Conservation (phyloP, 2,797 vertebrate genomes). For the Micropoecilia bifurca region DNA sequence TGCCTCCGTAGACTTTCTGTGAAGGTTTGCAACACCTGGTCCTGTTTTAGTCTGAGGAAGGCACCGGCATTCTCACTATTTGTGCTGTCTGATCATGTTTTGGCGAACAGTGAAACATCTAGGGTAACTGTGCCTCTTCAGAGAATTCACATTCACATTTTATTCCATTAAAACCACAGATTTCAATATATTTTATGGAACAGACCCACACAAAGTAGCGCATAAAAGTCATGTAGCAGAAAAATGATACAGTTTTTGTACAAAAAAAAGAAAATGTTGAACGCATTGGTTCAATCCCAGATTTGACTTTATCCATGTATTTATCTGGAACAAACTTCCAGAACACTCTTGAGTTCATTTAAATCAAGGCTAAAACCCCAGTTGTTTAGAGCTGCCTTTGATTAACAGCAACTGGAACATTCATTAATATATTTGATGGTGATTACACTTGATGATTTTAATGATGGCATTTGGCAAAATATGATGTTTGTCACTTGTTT, state of each 20-base stretch:
- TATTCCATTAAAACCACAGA: not conserved
- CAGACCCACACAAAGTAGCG: not conserved
- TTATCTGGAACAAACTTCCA: too few species aligned
- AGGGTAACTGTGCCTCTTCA: not conserved
- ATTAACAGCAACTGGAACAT: too few species aligned
- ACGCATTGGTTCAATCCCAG: not conserved
- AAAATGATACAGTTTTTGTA: not conserved
- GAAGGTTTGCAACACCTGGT: slow-evolving; percentile 33
- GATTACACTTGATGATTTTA: too few species aligned
- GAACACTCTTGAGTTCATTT: not conserved
- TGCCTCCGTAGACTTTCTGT: slow-evolving; percentile 4
- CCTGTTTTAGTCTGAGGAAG: slow-evolving; percentile 32
- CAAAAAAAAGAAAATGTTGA: not conserved
- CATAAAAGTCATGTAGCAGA: not conserved
- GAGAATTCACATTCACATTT: not conserved
- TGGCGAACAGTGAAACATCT: slow-evolving; percentile 23
- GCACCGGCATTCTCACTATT: slow-evolving; percentile 15
- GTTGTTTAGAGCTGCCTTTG: too few species aligned
- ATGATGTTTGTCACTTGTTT: too few species aligned
- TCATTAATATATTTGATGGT: too few species aligned
- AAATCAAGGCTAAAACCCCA: too few species aligned
- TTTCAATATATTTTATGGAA: not conserved
- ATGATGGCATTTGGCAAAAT: too few species aligned
- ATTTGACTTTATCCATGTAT: not conserved
- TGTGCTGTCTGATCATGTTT: slow-evolving; percentile 13